Base-by-base conservation (phyloP, 2,888 invertebrate species). In the Caprella mutica region DNA sequence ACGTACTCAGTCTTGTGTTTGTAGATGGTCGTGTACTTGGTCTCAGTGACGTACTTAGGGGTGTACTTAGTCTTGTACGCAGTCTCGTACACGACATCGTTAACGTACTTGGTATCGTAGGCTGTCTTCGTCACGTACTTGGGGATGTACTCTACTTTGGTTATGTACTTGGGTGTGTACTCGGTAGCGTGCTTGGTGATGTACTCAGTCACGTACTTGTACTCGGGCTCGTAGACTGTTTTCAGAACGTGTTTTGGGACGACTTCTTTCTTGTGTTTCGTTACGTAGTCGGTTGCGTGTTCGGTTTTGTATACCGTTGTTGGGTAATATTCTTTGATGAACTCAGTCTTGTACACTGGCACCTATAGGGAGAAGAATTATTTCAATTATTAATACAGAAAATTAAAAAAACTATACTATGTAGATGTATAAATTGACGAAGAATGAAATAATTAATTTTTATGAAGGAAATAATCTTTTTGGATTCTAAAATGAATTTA, bases 1-100 rank as follows among this genome's bases (percentile, higher is more conserved):
- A 56, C 55, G 30, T 46, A 55, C 23, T 29, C 24, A 9, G 33
- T 46, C 1, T 35, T 23, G n/a, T 38, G 23, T 27, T 33, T 38
- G n/a, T 24, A 40, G 39, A 26, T 21, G 19, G 40, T 52, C 39
- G 38, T 23, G 42, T 19, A 55, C 12, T 50, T n/a, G 5, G 30
- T 24, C 12, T 50, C 27, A n/a, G 21, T 24, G 35, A 50, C 50
- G 52, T 52, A 52, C 12, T 35, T 38, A 1, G 52, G 52, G 21
- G 39, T 39, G 19, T 52, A 40, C 6, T 52, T 52, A 0, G 57
- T 57, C 40, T 52, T 57, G 40, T 46, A 57, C 12, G 43, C 39
- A 3, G 57, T 57, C 43, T 56, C 52, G 51, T 57, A 56, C 29
- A 40, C 19, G 9, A 56, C 30, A 9, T 40, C 21, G 6, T 27